These are phyloP conservation scores for Pipa parva DNA, from an alignment of 2,113 vertebrate species.

Conservation along the genomic window DNA sequence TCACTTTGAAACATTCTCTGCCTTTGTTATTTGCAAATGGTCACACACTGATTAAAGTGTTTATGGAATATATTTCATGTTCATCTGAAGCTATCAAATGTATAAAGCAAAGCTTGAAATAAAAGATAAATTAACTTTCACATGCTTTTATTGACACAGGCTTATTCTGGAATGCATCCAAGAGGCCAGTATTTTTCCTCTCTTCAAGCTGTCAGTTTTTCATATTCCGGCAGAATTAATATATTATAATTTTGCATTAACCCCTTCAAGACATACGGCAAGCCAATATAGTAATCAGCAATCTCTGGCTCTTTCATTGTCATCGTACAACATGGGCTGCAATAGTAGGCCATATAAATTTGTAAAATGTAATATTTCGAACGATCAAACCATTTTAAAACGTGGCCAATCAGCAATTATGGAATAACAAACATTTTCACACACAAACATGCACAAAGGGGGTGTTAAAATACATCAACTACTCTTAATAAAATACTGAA, in stretches of 20 bases:
- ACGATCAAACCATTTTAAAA: too few relatives aligned
- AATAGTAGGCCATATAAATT: too few relatives aligned
- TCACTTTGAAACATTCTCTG: constrained; percentile 14
- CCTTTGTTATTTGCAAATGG: constrained; percentile 30
- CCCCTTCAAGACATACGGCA: too few relatives aligned
- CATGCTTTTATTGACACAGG: constrained; percentile 21
- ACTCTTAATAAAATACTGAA: too few relatives aligned
- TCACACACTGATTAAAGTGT: constrained; percentile 37
- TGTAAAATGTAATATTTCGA: too few relatives aligned
- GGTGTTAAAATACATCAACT: too few relatives aligned
- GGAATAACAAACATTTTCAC: too few relatives aligned
- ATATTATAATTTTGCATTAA: background rate
- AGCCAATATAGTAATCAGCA: too few relatives aligned
- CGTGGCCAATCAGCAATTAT: too few relatives aligned
- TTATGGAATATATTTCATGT: constrained; percentile 37
- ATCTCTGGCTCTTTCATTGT: too few relatives aligned
- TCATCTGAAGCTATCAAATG: constrained; percentile 31
- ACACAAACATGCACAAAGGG: too few relatives aligned
- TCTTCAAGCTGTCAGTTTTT: constrained; percentile 9
- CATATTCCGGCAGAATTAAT: background rate
- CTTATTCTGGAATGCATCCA: constrained; percentile 22
- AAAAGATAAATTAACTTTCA: constrained; percentile 31
- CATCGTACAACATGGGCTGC: too few relatives aligned
- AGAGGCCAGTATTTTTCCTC: background rate
- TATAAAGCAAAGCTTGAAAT: constrained; percentile 19